These are phyloP conservation scores for Dryadula phaetusa DNA, from an alignment of 2,888 invertebrate species.

Conservation along the genomic window DNA sequence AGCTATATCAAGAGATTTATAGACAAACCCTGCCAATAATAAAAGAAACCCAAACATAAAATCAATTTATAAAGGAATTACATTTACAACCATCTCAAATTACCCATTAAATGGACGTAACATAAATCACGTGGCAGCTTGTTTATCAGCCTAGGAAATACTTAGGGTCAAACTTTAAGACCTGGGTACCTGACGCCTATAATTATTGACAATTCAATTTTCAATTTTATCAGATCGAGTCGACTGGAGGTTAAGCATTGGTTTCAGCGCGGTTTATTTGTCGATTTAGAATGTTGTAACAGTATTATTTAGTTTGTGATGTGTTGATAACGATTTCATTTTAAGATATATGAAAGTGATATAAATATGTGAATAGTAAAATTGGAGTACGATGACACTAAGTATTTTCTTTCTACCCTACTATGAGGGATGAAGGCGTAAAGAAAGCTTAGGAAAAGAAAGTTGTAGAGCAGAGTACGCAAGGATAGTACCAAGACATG, in stretches of 20 bases:
- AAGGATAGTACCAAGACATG: no score
- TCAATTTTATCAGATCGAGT: slow-evolving; percentile 66
- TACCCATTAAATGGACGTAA: slow-evolving; percentile 37
- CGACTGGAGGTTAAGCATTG: slow-evolving; percentile 43
- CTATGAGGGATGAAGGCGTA: no score
- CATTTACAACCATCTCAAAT: slow-evolving; percentile 40
- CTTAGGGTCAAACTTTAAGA: slow-evolving; percentile 49
- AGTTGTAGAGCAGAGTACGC: no score
- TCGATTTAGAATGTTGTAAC: slow-evolving; percentile 29
- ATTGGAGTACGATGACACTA: no score
- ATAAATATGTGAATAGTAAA: no score
- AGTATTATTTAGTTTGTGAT: slow-evolving; percentile 26
- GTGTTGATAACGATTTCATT: neutral
- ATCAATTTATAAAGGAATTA: slow-evolving; percentile 31
- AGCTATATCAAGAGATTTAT: neutral
- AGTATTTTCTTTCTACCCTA: no score
- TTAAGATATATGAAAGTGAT: no score
- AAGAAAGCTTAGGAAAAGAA: no score
- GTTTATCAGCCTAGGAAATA: slow-evolving; percentile 44
- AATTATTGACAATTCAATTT: slow-evolving; percentile 82
- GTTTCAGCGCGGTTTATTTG: slow-evolving; percentile 39
- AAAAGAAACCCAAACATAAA: slow-evolving; percentile 25
- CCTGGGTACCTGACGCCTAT: slow-evolving; percentile 52
- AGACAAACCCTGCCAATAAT: slow-evolving; percentile 8
- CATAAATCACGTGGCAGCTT: slow-evolving; percentile 40